Conservation (phyloP, 92 coral and sea anemone genomes). For the Bergia puertoricense region DNA sequence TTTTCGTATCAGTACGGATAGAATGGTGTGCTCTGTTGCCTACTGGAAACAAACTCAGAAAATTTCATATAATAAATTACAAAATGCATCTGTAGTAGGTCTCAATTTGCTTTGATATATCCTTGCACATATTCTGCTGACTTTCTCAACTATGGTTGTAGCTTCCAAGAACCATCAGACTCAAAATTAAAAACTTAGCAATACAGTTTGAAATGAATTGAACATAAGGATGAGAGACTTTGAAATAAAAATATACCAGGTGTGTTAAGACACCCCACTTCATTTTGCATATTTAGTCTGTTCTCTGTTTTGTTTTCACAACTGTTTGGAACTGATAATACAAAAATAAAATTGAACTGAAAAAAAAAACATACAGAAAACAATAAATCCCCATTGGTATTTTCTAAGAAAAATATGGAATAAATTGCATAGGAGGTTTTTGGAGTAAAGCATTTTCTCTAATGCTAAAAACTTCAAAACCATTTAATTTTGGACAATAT, state of each 20-base stretch:
- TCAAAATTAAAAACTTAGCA: background rate
- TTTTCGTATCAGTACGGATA: background rate
- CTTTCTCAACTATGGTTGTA: background rate
- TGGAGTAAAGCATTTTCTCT: background rate
- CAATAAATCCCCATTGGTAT: background rate
- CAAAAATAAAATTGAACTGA: background rate
- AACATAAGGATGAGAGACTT: too few relatives aligned
- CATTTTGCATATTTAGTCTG: background rate
- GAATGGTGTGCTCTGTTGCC: background rate
- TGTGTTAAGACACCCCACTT: background rate
- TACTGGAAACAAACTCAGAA: background rate
- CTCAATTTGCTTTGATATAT: background rate
- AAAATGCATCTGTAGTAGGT: too few relatives aligned
- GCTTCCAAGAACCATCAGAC: background rate
- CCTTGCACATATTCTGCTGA: background rate
- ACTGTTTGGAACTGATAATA: background rate
- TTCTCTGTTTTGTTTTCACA: background rate
- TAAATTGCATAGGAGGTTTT: too few relatives aligned
- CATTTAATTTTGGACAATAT: background rate
- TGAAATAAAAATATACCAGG: background rate
- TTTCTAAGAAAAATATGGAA: background rate
- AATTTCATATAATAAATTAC: background rate
- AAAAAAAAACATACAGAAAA: too few relatives aligned
- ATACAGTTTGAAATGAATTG: too few relatives aligned
- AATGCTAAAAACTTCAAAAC: background rate